These are phyloP conservation scores for Maccullochella peelii DNA, from an alignment of 2,113 vertebrate species.

Conservation along the genomic window DNA sequence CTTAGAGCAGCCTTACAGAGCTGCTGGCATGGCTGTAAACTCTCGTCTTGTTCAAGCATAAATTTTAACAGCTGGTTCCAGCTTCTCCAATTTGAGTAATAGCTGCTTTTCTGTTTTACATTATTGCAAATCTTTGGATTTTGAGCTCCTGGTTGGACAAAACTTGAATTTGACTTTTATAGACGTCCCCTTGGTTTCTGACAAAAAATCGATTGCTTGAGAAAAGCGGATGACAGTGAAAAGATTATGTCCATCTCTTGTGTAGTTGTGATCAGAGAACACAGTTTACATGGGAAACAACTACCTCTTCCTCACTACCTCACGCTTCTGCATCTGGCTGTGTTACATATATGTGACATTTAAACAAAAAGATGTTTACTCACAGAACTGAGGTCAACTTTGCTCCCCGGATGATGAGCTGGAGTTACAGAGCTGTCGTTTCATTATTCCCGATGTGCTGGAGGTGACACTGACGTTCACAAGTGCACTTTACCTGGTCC, in stretches of 20 bases:
- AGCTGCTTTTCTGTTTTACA: not conserved
- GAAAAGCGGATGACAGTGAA: not conserved
- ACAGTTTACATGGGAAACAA: not conserved
- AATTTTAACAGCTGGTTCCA: not conserved
- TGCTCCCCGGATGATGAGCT: conserved; percentile 15
- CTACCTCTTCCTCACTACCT: not conserved
- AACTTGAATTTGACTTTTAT: not conserved
- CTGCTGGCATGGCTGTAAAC: not conserved
- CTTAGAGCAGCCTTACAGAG: not conserved
- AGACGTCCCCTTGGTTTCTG: not conserved
- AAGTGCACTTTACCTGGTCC: not conserved
- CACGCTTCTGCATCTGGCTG: not conserved
- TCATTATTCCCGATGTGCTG: conserved; percentile 30
- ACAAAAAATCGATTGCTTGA: too few species aligned
- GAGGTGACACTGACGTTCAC: conserved; percentile 24
- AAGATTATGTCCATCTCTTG: not conserved
- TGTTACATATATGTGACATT: conserved; percentile 9
- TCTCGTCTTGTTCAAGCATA: not conserved
- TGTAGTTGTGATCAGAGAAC: not conserved
- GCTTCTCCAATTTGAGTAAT: not conserved
- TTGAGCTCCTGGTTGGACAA: not conserved
- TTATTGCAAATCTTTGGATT: not conserved
- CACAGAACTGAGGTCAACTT: not conserved
- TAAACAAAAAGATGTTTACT: conserved; percentile 8
- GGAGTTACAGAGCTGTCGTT: conserved; percentile 27